phyloP scores from a whole-genome alignment of 1,140 invertebrate genomes.

The Subanguina moxae region DNA sequence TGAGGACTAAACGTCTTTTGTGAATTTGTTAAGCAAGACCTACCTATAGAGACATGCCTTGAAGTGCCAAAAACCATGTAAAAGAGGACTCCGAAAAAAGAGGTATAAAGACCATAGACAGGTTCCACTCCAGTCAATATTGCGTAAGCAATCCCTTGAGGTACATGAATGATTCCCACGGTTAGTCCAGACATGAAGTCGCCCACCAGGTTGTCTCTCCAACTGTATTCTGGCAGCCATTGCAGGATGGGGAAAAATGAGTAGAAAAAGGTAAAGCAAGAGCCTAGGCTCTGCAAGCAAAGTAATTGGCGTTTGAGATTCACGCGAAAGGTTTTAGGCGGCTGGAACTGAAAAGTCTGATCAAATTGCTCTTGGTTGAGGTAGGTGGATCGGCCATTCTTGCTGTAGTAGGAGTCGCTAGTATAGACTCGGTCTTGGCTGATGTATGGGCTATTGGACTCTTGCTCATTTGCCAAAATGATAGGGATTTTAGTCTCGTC shows the following conservation, averaged over 20 bases:
- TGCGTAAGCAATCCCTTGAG: conserved; percentile 61
- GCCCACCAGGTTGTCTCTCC: conserved; percentile 40
- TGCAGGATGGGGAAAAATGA: conserved; percentile 38
- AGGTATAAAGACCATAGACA: conserved; percentile 63
- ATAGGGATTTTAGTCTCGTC: too few relatives aligned
- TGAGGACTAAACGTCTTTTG: too few relatives aligned
- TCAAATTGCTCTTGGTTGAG: conserved; percentile 31
- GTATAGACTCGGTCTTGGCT: too few relatives aligned
- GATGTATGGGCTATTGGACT: too few relatives aligned
- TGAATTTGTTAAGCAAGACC: not conserved
- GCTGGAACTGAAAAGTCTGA: conserved; percentile 30
- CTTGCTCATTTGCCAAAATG: too few relatives aligned
- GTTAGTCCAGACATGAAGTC: conserved; percentile 59
- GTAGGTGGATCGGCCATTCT: too few relatives aligned
- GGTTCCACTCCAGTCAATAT: conserved; percentile 62
- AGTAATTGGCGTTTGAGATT: not conserved
- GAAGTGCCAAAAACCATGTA: conserved; percentile 63
- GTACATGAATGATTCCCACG: conserved; percentile 59
- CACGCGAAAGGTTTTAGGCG: not conserved
- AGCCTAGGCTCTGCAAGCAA: not conserved
- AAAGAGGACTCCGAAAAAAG: conserved; percentile 63
- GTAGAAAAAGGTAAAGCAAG: conserved; percentile 18
- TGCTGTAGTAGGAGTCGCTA: too few relatives aligned
- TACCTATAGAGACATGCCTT: conserved; percentile 60
- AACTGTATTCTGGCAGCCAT: conserved; percentile 48